Evolutionary conservation across 2,888 invertebrate genomes (phyloP), one percentile per base, ranked within the genome.

Genomic region (Onthophagus sagittarius): DNA sequence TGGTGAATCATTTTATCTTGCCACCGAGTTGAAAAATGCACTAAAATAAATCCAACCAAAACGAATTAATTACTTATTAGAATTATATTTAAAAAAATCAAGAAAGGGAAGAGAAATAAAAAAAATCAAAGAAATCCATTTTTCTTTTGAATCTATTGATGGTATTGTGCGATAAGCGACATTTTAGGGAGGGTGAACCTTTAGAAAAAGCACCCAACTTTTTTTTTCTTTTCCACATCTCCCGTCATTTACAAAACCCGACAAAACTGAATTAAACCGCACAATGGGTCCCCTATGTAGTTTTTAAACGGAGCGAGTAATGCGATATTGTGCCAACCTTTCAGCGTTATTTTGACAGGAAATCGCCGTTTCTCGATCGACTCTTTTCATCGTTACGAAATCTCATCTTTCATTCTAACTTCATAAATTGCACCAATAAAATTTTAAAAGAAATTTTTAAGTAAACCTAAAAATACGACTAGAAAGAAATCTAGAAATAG

Each of bases 401-500:
- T 14, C 23, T 64, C 14, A 64, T 64, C 64, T 64, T 15, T 64
- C 14, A 62, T 13, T 13, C 62, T 3, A 1, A 23, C 23, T 23
- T 23, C 23, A 23, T 23, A 23, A 23, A 3, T 23, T 23, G 23
- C 3, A 23, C 23, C 63, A n/a, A n/a, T n/a, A n/a, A n/a, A n/a
- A n/a, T n/a, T n/a, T n/a, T 9, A 6, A 63, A 14, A 63, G 14
- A 14, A 7, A 14, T 63, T 63, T 63, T 7, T 7, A 63, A 7
- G 63, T 0, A 63, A 63, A 63, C 9, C 5, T 14, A 63, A 14
- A 14, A n/a, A n/a, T 31, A 69, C 9, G 23, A 69, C 69, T 15
- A 15, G 14, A 23, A 14, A 69, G 15, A 5, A 33, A 72, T 72
- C 73, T 75, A 69, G 15, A 72, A 69, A 73, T 69, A 32, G 7